phyloP scores from a whole-genome alignment of 1,140 invertebrate genomes.

The Aleiodes sp. region DNA sequence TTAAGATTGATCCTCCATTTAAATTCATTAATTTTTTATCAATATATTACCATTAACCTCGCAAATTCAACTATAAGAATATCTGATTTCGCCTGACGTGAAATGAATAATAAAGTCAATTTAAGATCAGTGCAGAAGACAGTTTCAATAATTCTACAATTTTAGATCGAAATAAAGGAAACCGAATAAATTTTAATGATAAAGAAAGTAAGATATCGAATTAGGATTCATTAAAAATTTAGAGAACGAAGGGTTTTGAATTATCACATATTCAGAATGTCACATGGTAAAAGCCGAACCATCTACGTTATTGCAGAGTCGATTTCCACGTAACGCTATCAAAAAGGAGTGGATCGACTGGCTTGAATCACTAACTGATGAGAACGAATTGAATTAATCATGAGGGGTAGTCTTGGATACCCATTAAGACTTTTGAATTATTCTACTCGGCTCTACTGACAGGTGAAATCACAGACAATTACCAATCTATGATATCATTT shows the following conservation, averaged over 20 bases:
- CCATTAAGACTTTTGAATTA: not conserved
- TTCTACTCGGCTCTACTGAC: not conserved
- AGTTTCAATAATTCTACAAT: too few species aligned
- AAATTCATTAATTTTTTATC: too few species aligned
- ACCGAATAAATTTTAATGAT: too few species aligned
- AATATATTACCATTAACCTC: too few species aligned
- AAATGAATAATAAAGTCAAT: too few species aligned
- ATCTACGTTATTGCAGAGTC: not conserved
- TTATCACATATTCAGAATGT: not conserved
- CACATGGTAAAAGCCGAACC: not conserved
- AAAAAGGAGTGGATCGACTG: too few species aligned
- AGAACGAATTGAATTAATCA: not conserved
- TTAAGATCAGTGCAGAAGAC: too few species aligned
- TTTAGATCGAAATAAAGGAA: too few species aligned
- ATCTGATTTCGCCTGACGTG: too few species aligned
- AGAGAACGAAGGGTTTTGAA: not conserved
- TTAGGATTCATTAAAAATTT: slow-evolving; percentile 1
- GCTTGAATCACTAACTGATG: not conserved
- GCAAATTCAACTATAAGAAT: too few species aligned
- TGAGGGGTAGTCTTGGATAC: not conserved
- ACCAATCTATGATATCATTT: not conserved
- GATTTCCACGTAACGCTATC: not conserved
- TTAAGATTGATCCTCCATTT: too few species aligned
- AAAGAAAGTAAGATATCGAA: not conserved
- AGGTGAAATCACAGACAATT: not conserved